Percentiles rank a stretch among this genome's conserved stretches.
phyloP scores from a whole-genome alignment of 1,140 invertebrate species.

The Nylanderia fulva region DNA sequence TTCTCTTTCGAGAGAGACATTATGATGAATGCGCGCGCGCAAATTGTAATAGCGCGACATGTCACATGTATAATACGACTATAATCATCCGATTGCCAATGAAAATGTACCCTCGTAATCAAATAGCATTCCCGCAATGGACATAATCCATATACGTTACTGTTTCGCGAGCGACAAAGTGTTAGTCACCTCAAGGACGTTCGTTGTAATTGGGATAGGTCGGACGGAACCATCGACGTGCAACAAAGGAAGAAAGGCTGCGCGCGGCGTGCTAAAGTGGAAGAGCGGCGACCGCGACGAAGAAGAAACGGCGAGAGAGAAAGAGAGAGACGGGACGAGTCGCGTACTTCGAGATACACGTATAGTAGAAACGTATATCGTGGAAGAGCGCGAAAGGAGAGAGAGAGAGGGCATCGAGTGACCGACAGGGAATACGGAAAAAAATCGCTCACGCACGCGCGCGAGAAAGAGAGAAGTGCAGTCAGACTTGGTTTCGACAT shows the following conservation, averaged over 20 bases:
- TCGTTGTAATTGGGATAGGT: constrained; percentile 83
- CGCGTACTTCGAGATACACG: constrained; percentile 19
- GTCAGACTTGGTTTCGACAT: background rate
- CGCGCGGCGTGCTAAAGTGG: background rate
- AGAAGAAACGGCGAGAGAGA: background rate
- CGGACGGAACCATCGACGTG: constrained; percentile 68
- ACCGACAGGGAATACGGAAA: background rate
- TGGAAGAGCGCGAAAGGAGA: constrained; percentile 23
- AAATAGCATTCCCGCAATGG: background rate
- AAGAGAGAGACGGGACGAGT: background rate
- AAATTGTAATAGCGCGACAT: background rate
- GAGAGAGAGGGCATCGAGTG: background rate
- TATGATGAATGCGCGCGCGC: too few relatives aligned
- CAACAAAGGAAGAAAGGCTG: constrained; percentile 15
- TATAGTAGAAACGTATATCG: constrained; percentile 26
- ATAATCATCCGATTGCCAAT: background rate
- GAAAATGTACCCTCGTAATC: background rate
- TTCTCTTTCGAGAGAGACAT: too few relatives aligned
- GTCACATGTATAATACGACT: background rate
- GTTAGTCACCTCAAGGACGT: constrained; percentile 82
- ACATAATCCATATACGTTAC: constrained; percentile 39
- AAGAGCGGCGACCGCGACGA: constrained; percentile 10
- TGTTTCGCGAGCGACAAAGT: constrained; percentile 67
- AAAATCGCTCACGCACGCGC: constrained; percentile 11
- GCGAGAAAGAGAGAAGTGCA: background rate